Base-by-base conservation (phyloP, 2,797 vertebrate genomes). In the Typhlichthys eigenmanni region DNA sequence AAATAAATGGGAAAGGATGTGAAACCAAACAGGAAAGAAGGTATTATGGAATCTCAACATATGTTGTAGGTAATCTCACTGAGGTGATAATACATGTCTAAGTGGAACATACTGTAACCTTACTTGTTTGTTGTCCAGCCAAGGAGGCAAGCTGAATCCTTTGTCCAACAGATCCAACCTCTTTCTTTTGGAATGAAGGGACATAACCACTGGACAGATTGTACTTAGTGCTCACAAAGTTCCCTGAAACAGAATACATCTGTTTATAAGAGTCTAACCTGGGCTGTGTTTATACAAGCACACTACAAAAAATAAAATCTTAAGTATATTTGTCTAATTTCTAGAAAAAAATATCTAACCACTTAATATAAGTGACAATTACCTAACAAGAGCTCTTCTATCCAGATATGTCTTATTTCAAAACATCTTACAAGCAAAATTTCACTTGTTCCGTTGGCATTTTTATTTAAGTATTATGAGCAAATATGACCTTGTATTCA, bases 141-240 rank as follows among this genome's bases (percentile, higher is more conserved):
- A 96, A 76, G 54, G 95, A 93, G 16, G 94, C 94, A 0, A 98
- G 91, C 60, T 98, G 97, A 86, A 97, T 94, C 76, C 95, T 93
- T 76, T 98, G 96, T 62, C 95, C 96, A 65, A 95, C 92, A 9
- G 97, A 95, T 62, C 94, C 96, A 77, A 94, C 93, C 82, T 98
- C 96, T 86, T 96, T 98, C 91, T 98, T 98, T 72, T 96, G 94
- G 83, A 98, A 95, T 29, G 96, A 96, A 51, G 96, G 92, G 19
- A 91, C 84, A 52, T 94, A 96, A 76, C 89, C 85, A 0, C 83
- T 71, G 32, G 90, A 85, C 4, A 92, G 90, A 82, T 89, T 93
- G 76, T 93, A 93, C 64, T 92, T 93, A 59, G 92, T 88, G 74
- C 85, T 92, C 24, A 93, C 83, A 78, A 94, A 92, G 80, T 90